Evolutionary conservation across 92 coral and sea anemone genomes (phyloP).

Genomic region (Paragorgia papillata): DNA sequence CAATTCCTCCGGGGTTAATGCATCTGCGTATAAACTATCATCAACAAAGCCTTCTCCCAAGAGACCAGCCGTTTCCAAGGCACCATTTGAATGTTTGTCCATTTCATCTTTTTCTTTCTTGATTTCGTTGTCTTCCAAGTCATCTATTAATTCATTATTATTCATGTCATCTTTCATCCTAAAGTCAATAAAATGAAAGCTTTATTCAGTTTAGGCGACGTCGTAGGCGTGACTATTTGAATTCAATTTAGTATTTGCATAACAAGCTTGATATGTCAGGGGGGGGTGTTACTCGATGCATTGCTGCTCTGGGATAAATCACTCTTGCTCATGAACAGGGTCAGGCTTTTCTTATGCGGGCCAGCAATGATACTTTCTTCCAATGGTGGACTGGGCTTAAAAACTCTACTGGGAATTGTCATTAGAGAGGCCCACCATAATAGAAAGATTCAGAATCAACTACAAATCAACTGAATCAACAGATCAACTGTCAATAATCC

Average conservation of each 20-base stretch:
- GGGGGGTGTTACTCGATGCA: too few species aligned
- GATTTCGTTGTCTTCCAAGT: background rate
- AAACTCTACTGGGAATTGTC: too few species aligned
- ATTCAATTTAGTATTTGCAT: background rate
- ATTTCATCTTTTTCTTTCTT: conserved; percentile 33
- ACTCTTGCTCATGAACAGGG: too few species aligned
- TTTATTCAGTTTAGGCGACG: background rate
- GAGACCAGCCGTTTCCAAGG: conserved; percentile 8
- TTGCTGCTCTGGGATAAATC: background rate
- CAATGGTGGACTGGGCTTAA: too few species aligned
- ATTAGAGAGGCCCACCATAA: too few species aligned
- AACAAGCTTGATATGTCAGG: too few species aligned
- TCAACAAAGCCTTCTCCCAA: conserved; percentile 42
- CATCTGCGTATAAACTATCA: conserved; percentile 31
- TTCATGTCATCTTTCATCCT: conserved; percentile 36
- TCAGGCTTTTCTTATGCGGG: too few species aligned
- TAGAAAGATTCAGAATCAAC: too few species aligned
- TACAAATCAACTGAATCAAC: too few species aligned
- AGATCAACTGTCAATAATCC: too few species aligned
- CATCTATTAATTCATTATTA: conserved; percentile 15
- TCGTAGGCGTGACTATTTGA: background rate
- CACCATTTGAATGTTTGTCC: conserved; percentile 10
- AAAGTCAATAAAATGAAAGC: background rate
- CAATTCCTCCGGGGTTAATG: conserved; percentile 15
- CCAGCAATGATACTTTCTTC: too few species aligned